Evolutionary conservation across 2,888 invertebrate genomes (phyloP).

Genomic region (Brachypalpus laphriformis): DNA sequence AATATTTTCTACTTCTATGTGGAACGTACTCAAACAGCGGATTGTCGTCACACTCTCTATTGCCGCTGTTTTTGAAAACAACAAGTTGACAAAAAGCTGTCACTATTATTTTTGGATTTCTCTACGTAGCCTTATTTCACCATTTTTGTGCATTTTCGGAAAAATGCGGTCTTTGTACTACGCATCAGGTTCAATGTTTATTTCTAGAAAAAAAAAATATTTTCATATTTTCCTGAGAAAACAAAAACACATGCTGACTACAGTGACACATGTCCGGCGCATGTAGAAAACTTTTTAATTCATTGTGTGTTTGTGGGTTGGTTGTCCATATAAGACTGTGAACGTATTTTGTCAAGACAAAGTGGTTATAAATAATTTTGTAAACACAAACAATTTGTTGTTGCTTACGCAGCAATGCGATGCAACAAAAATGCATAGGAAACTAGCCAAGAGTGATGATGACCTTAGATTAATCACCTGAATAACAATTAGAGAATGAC

Average conservation of each 20-base stretch:
- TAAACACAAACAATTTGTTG: constrained; percentile 5
- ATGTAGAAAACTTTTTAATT: neutral
- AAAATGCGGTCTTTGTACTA: constrained; percentile 28
- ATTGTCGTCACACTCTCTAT: neutral
- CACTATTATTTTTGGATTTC: constrained; percentile 44
- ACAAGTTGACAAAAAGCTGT: constrained; percentile 26
- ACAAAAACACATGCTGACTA: neutral
- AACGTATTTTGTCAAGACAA: constrained; percentile 12
- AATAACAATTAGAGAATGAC: constrained; percentile 21
- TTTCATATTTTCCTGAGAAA: neutral
- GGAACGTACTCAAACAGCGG: constrained; percentile 23
- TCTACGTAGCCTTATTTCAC: constrained; percentile 25
- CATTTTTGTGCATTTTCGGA: constrained; percentile 6
- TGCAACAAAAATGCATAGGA: neutral
- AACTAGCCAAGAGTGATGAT: constrained; percentile 42
- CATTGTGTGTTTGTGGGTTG: neutral
- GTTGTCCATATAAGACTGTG: constrained; percentile 11
- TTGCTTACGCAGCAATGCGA: neutral
- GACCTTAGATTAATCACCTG: constrained; percentile 62
- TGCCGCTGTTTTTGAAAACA: neutral
- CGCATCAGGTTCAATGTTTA: constrained; percentile 31
- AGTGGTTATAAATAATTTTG: neutral
- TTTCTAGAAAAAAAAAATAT: neutral
- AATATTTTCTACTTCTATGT: neutral
- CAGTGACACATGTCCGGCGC: neutral